phyloP scores from a whole-genome alignment of 2,113 vertebrate genomes.

The Pipa parva region DNA sequence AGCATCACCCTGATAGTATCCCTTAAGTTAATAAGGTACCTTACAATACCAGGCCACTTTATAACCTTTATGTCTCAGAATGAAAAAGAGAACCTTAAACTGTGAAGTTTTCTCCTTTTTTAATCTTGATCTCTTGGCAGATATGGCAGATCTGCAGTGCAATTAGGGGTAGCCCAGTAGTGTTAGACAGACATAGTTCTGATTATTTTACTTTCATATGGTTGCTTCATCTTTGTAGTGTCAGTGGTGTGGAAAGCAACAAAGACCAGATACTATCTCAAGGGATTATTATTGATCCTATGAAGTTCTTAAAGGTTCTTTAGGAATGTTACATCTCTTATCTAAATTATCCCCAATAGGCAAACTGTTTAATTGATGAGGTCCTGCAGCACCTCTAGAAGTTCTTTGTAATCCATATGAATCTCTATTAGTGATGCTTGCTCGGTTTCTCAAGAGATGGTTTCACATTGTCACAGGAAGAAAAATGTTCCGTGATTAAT shows the following conservation, averaged over 20 bases:
- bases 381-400: background rate
- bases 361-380: constrained; percentile 6
- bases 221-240: constrained; percentile 22
- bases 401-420: background rate
- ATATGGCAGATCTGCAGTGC: constrained; percentile 7
- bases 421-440: constrained; percentile 3
- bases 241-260: constrained; percentile 7
- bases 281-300: constrained; percentile 17
- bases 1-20: too few species aligned
- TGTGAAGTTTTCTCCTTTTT: too few species aligned
- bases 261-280: constrained; percentile 8
- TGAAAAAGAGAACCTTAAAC: too few species aligned
- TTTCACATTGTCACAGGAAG: background rate
- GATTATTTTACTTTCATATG: constrained; percentile 19
- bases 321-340: background rate
- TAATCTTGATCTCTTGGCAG: too few species aligned
- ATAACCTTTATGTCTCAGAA: too few species aligned
- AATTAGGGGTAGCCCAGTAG: constrained; percentile 30
- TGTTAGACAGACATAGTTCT: constrained; percentile 7
- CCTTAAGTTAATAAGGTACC: too few species aligned
- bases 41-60: too few species aligned
- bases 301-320: background rate
- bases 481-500: background rate
- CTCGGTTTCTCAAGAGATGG: background rate
- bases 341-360: constrained; percentile 12